Percentiles rank a stretch among this genome's conserved stretches.
Conservation (phyloP, 2,797 vertebrate genomes). For the Gymnopithys bicolor region DNA sequence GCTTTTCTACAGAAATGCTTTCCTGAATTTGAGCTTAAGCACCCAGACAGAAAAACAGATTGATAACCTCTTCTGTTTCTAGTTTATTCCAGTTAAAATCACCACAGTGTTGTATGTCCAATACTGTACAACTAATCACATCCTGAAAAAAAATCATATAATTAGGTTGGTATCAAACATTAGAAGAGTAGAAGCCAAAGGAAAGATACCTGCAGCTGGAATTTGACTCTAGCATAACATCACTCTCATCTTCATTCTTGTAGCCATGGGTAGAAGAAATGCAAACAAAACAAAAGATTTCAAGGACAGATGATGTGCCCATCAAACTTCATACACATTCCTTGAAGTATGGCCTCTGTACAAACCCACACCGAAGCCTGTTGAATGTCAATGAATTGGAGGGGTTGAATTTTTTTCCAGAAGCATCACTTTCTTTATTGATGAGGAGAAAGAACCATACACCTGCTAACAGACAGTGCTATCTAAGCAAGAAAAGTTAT, state of each 20-base stretch:
- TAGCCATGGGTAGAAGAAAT: background rate
- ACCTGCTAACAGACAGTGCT: background rate
- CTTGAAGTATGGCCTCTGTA: background rate
- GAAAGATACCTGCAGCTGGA: background rate
- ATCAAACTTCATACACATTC: background rate
- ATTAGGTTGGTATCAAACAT: background rate
- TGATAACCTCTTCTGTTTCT: background rate
- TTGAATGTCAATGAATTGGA: background rate
- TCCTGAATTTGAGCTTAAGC: background rate
- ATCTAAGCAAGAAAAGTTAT: background rate
- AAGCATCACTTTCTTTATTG: background rate
- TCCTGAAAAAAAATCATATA: background rate
- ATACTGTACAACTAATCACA: background rate
- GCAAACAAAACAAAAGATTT: background rate
- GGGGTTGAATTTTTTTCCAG: background rate
- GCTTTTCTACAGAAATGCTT: background rate
- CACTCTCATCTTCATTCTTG: background rate
- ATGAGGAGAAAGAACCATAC: background rate
- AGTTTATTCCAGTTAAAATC: background rate
- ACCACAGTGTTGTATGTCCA: background rate
- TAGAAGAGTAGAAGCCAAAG: background rate
- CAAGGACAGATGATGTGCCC: background rate
- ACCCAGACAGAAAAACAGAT: background rate
- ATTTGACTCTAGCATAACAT: background rate
- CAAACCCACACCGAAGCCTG: background rate